These are phyloP conservation scores for Paraplagusia blochii DNA, from an alignment of 2,113 vertebrate species.

Conservation along the genomic window DNA sequence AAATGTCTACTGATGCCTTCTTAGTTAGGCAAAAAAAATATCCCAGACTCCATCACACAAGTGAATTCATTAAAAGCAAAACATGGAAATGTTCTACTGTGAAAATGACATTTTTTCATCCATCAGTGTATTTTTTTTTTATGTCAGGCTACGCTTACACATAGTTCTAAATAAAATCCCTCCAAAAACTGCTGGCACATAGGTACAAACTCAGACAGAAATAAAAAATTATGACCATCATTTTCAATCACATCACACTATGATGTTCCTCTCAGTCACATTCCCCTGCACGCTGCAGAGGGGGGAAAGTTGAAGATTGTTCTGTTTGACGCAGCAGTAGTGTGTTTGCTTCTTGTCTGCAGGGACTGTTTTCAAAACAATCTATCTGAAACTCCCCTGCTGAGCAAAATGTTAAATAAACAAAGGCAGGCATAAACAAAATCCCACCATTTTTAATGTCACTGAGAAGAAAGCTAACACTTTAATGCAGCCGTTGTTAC, in stretches of 20 bases:
- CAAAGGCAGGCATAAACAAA: slow-evolving; percentile 82
- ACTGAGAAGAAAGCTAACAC: slow-evolving; percentile 77
- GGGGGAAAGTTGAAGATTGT: slow-evolving; percentile 81
- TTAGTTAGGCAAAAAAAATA: slow-evolving; percentile 46
- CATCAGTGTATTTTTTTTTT: slow-evolving; percentile 48
- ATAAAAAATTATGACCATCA: slow-evolving; percentile 75
- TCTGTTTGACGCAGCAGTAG: slow-evolving; percentile 83
- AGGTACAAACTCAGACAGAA: slow-evolving; percentile 65
- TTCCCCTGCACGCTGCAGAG: slow-evolving; percentile 71
- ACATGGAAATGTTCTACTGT: slow-evolving; percentile 66
- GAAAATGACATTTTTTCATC: slow-evolving; percentile 69
- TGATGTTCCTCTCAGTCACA: slow-evolving; percentile 73
- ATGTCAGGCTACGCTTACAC: slow-evolving; percentile 62
- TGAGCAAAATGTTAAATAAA: slow-evolving; percentile 84
- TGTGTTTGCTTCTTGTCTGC: slow-evolving; percentile 83
- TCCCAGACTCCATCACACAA: slow-evolving; percentile 54
- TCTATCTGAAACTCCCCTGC: slow-evolving; percentile 81
- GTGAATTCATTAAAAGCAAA: slow-evolving; percentile 69
- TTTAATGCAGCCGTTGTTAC: slow-evolving; percentile 70
- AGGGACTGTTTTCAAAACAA: slow-evolving; percentile 82
- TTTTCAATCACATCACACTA: slow-evolving; percentile 79
- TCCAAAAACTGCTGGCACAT: slow-evolving; percentile 64
- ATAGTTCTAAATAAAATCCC: slow-evolving; percentile 64
- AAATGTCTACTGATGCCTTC: slow-evolving; percentile 52
- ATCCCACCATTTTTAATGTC: slow-evolving; percentile 83